Percentiles rank a stretch among this genome's conserved stretches.
These are phyloP conservation scores for Andricus curvator DNA, from an alignment of 2,888 invertebrate species.

Conservation along the genomic window DNA sequence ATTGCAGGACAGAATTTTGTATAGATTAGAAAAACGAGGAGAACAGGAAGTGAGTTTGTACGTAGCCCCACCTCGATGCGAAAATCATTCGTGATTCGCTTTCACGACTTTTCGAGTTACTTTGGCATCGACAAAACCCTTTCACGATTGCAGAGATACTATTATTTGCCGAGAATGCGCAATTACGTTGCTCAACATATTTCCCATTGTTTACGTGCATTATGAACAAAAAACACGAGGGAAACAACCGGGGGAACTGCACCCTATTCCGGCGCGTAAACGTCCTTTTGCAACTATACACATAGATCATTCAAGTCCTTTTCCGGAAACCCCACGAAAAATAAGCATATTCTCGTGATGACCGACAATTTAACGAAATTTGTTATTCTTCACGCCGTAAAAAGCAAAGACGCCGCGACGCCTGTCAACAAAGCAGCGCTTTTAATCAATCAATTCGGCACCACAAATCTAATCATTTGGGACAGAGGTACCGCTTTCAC, in stretches of 20 bases:
- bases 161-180: constrained; percentile 42
- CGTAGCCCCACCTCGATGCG: constrained; percentile 6
- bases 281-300: constrained; percentile 58
- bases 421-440: constrained; percentile 14
- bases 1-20: background rate
- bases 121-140: too few species aligned
- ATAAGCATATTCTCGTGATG: constrained; percentile 31
- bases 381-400: constrained; percentile 11
- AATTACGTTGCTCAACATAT: constrained; percentile 53
- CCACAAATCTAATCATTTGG: background rate
- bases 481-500: constrained; percentile 24
- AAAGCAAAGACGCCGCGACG: constrained; percentile 7
- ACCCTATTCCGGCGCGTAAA: constrained; percentile 56
- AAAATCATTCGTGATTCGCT: too few species aligned
- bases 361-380: constrained; percentile 13
- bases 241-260: constrained; percentile 51
- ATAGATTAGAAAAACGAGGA: background rate
- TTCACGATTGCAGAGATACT: background rate
- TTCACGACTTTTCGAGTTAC: too few species aligned
- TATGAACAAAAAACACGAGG: constrained; percentile 51
- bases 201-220: constrained; percentile 55
- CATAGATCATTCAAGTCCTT: background rate
- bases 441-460: constrained; percentile 31
- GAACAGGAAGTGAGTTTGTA: background rate
- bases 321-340: background rate